Conservation (phyloP, 2,888 invertebrate genomes). For the Drosophila affinis region DNA sequence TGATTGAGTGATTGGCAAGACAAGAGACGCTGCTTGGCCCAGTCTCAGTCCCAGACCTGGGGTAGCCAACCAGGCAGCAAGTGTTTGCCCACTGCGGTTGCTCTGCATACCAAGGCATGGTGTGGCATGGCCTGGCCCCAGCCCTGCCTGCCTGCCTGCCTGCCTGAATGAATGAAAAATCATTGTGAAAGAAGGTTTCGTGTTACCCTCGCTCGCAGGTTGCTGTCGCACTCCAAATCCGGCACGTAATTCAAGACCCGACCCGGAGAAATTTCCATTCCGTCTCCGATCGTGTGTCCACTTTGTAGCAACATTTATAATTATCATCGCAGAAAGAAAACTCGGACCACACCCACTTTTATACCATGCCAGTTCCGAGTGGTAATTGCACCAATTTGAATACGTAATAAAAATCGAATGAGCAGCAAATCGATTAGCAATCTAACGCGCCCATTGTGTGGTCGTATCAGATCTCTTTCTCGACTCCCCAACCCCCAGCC, state of each 20-base stretch:
- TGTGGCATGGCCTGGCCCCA: slow-evolving; percentile 14
- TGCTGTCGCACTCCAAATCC: slow-evolving; percentile 61
- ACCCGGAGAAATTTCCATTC: slow-evolving; percentile 68
- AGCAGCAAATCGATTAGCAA: slow-evolving; percentile 79
- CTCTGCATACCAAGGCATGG: slow-evolving; percentile 66
- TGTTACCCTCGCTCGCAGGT: slow-evolving; percentile 64
- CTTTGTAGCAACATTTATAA: slow-evolving; percentile 66
- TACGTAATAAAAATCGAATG: slow-evolving; percentile 77
- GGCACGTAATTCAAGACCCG: slow-evolving; percentile 72
- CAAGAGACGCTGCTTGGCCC: slow-evolving; percentile 64
- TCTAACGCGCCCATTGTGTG: slow-evolving; percentile 80
- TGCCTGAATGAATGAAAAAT: slow-evolving; percentile 75
- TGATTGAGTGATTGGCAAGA: slow-evolving; percentile 83
- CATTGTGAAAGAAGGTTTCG: slow-evolving; percentile 79
- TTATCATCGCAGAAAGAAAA: slow-evolving; percentile 64
- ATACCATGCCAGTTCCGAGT: slow-evolving; percentile 75
- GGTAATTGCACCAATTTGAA: slow-evolving; percentile 81
- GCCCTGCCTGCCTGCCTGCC: slow-evolving; percentile 46
- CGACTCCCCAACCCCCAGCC: slow-evolving; percentile 10
- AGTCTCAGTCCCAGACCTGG: slow-evolving; percentile 24
- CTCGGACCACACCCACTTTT: slow-evolving; percentile 73
- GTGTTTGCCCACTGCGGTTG: slow-evolving; percentile 74
- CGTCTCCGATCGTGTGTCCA: slow-evolving; percentile 59
- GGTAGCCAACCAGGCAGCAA: slow-evolving; percentile 78
- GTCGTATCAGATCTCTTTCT: slow-evolving; percentile 63